Conservation (phyloP, 2,797 vertebrate genomes). For the Myripristis jacobus region DNA sequence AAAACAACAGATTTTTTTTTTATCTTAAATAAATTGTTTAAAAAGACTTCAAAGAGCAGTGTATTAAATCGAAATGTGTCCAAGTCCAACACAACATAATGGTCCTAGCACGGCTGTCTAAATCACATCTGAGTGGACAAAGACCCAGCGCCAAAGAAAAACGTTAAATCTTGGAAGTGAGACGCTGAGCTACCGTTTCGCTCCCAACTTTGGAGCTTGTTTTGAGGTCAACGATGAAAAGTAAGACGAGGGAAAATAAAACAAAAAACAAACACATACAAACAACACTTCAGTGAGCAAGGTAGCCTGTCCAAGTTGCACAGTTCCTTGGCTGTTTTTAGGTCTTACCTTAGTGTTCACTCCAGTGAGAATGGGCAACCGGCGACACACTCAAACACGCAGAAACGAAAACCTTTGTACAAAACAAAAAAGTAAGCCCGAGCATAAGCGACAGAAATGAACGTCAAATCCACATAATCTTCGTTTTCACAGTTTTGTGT, state of each 20-base stretch:
- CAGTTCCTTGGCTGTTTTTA: slow-evolving; percentile 44
- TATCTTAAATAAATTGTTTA: rapidly evolving
- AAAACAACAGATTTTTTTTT: slow-evolving; percentile 9
- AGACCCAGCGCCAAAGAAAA: slow-evolving; percentile 64
- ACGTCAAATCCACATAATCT: slow-evolving; percentile 47
- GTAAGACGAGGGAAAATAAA: not conserved
- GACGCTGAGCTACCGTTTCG: slow-evolving; percentile 19
- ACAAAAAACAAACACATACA: not conserved
- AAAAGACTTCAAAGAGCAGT: not conserved
- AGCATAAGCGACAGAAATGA: slow-evolving; percentile 13
- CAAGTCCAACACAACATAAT: not conserved
- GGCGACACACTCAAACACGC: slow-evolving; percentile 54
- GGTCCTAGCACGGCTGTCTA: slow-evolving; percentile 6
- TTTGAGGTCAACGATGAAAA: not conserved
- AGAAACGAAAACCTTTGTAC: slow-evolving; percentile 28
- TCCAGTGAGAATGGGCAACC: slow-evolving; percentile 71
- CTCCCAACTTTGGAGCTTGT: slow-evolving; percentile 62
- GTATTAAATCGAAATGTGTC: not conserved
- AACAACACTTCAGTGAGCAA: not conserved
- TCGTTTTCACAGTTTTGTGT: not conserved
- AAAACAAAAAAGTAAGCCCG: slow-evolving; percentile 30
- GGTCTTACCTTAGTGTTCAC: slow-evolving; percentile 83
- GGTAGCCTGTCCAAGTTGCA: slow-evolving; percentile 62
- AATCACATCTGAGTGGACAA: slow-evolving; percentile 67
- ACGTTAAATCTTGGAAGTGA: slow-evolving; percentile 55